Evolutionary conservation across 2,888 invertebrate genomes (phyloP), one percentile per base, ranked within the genome.

Genomic region (Notodonta ziczac): DNA sequence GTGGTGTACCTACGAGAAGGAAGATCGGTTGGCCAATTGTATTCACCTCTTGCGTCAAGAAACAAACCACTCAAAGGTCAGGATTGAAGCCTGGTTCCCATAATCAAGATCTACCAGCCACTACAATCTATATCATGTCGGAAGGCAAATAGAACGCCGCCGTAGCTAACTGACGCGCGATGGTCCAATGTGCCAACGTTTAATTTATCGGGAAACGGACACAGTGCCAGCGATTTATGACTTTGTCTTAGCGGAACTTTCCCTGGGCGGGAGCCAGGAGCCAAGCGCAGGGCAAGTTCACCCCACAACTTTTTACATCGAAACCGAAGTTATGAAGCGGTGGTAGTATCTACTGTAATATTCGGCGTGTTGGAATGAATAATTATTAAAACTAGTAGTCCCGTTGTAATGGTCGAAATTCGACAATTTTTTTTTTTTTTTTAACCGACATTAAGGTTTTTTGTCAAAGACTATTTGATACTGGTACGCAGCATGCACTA

Each of bases 191-290:
- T 69, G 66, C 76, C 78, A 81, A 81, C 73, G 78, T 81, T 80
- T 76, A 79, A 83, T 82, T 81, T 82, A 82, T 80, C 72, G 68
- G 10, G 50, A 50, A 50, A 62, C 59, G 50, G 53, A 59, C 59
- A 58, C 69, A 58, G 60, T 59, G 39, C 50, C 55, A 52, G 61
- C 69, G 70, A 81, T 77, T 77, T 81, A 81, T 76, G 67, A 73
- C 74, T 70, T 72, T 77, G 74, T 75, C 73, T 80, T 72, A 63
- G 57, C 57, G 10, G 35, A 71, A 73, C 57, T 70, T 68, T 71
- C 56, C 12, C 56, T 68, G 74, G 68, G 62, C 44, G 9, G 46
- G 44, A 51, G 63, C 61, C 61, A 60, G 69, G 24, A 62, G 59
- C 54, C 32, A 53, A 44, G 56, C 68, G 67, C 64, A 56, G 65